phyloP scores from a whole-genome alignment of 2,888 invertebrate species.

The Drosophila neonasuta region DNA sequence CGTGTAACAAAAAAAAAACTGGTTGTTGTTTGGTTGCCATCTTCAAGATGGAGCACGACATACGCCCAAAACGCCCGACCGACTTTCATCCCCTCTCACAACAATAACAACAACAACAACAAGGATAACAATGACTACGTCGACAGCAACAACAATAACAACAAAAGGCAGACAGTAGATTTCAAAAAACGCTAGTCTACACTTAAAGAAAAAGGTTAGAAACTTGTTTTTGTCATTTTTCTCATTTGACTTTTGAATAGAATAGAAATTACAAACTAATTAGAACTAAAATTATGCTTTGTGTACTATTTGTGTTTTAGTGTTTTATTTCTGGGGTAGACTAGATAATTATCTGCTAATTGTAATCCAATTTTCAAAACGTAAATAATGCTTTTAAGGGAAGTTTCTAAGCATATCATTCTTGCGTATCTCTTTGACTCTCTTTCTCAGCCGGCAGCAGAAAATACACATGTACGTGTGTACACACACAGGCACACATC shows the following conservation, averaged over 20 bases:
- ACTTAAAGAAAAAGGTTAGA: constrained; percentile 53
- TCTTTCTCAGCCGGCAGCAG: constrained; percentile 6
- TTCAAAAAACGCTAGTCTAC: constrained; percentile 51
- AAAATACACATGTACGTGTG: not conserved
- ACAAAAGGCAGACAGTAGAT: constrained; percentile 29
- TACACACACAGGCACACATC: not conserved
- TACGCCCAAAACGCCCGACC: constrained; percentile 52
- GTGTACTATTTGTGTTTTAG: not conserved
- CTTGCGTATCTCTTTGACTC: constrained; percentile 5
- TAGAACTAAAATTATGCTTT: not conserved
- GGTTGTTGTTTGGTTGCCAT: constrained; percentile 66
- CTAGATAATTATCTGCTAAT: constrained; percentile 20
- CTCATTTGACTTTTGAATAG: constrained; percentile 11
- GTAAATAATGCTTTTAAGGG: constrained; percentile 27
- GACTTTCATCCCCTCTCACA: constrained; percentile 69
- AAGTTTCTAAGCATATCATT: constrained; percentile 1
- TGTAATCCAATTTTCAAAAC: constrained; percentile 39
- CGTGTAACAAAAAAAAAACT: constrained; percentile 46
- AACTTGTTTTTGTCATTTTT: constrained; percentile 41
- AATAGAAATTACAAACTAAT: not conserved
- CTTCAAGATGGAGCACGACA: constrained; percentile 64
- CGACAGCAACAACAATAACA: constrained; percentile 13
- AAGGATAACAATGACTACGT: constrained; percentile 7
- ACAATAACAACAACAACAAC: constrained; percentile 35
- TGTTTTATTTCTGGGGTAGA: not conserved